Percentiles rank a stretch among this genome's conserved stretches.
Evolutionary conservation across 2,797 vertebrate species (phyloP).

Genomic region (Kryptopterus vitreolus): DNA sequence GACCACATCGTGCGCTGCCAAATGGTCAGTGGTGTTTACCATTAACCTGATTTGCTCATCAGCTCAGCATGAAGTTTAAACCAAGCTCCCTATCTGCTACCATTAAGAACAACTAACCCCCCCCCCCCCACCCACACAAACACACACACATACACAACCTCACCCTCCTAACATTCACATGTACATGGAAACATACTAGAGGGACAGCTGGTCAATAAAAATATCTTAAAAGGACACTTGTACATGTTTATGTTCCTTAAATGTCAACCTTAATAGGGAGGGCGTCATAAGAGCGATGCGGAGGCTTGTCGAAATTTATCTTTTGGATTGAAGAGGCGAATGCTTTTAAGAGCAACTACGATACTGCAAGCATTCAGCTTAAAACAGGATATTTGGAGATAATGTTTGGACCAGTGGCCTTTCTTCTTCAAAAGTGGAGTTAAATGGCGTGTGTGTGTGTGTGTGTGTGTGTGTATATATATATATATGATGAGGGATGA

Average conservation of each 20-base stretch:
- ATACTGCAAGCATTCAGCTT: conserved; percentile 59
- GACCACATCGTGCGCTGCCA: conserved; percentile 39
- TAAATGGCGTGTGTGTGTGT: conserved; percentile 39
- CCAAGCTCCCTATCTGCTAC: conserved; percentile 52
- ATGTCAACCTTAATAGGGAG: conserved; percentile 51
- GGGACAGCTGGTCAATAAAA: conserved; percentile 80
- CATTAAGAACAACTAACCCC: conserved; percentile 56
- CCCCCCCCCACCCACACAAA: conserved; percentile 25
- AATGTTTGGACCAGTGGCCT: conserved; percentile 45
- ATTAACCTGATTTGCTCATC: conserved; percentile 31
- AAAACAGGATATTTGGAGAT: conserved; percentile 64
- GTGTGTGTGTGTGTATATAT: conserved; percentile 9
- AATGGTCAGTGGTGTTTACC: conserved; percentile 39
- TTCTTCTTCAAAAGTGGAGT: conserved; percentile 38
- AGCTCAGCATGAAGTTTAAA: conserved; percentile 53
- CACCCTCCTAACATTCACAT: conserved; percentile 62
- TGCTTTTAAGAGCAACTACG: conserved; percentile 63
- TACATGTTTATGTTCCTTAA: conserved; percentile 71
- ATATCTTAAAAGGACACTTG: conserved; percentile 73
- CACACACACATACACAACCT: no score
- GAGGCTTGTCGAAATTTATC: conserved; percentile 61
- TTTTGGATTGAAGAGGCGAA: conserved; percentile 56
- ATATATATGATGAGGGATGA: no score
- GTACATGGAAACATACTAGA: conserved; percentile 51
- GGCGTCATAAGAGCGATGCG: conserved; percentile 36